Base-by-base conservation (phyloP, 1,140 invertebrate species). In the Aphelenchoides besseyi region DNA sequence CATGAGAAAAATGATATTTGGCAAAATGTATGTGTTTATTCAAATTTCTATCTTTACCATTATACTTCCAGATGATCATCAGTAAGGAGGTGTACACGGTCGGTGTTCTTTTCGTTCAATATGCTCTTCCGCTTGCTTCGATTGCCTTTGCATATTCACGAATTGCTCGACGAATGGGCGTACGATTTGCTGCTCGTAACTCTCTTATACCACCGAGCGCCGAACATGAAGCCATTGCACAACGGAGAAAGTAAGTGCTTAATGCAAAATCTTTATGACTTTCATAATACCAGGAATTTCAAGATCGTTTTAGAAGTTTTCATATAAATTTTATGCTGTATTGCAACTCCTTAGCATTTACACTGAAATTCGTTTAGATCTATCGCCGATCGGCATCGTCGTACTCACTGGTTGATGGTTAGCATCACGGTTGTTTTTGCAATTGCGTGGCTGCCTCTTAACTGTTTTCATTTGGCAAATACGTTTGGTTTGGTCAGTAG, bases 391-490 rank as follows among this genome's bases (percentile, higher is more conserved):
- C 80, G 88, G 5, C 88, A 89, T 68, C 84, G 85, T 30, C 82
- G 85, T 41, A 89, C 88, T 8, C 88, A 88, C 36, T 71, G 86
- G 0, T 84, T 89, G 0, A 80, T 89, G 0, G 79, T 86, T 84
- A 85, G 88, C 74, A 55, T 85, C 3, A 79, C 85, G 5, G 71
- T 84, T 1, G 76, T 85, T 1, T 87, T 86, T 72, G 84, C 83
- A 2, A 59, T 84, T 0, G 79, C 81, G 3, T 86, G 86, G 88
- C 78, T 89, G 2, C 89, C 88, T 0, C 84, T 88, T 70, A 87
- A 88, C 29, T 78, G 89, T 2, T 86, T 88, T 71, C 88, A 88
- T 68, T 72, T 89, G 9, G 72, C 84, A 16, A 82, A 84, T 64
- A 84, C 81, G 9, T 85, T 82, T 55, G 70, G 71, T 28, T 68